Evolutionary conservation across 1,140 invertebrate species (phyloP), one percentile per base, ranked within the genome.

Genomic region (Oncopodura yosiiana): DNA sequence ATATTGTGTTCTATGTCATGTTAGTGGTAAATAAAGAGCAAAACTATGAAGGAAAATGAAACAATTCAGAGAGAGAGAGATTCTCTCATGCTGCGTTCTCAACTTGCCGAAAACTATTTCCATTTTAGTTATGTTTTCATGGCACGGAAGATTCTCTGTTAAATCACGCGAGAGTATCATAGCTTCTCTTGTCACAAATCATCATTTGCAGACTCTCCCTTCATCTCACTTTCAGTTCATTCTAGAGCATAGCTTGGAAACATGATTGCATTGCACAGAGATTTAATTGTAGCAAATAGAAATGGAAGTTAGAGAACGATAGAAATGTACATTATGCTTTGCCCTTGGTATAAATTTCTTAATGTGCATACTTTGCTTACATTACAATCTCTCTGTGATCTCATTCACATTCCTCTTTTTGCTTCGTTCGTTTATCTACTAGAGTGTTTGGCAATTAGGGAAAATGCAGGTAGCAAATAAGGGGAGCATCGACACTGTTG

Each of bases 11-110:
- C 14, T n/a, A 34, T 34, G 30, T 34, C 8, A n/a, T n/a, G 8
- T n/a, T n/a, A n/a, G 8, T n/a, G 30, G 30, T n/a, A 34, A 8
- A n/a, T 8, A 18, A 26, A 14, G 21, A 46, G 29, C 3, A 27
- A 12, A 26, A 18, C 14, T 23, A 49, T 9, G n/a, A 49, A 37
- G 26, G 9, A 39, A 42, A 19, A 32, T 8, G 30, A 51, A 51
- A 51, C 49, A 51, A 41, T 51, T 37, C 9, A 21, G 27, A 41
- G 29, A 24, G n/a, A n/a, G n/a, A n/a, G n/a, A n/a, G n/a, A n/a
- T n/a, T n/a, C n/a, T n/a, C 38, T 42, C 49, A 51, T 29, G 49
- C 49, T 51, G 49, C 21, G 30, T 51, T 41, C 32, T 41, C 49
- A 51, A 41, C 36, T 51, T 24, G 16, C 36, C 37, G 9, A 51